Conservation (phyloP, 2,888 invertebrate genomes). For the Abrostola triplasia region DNA sequence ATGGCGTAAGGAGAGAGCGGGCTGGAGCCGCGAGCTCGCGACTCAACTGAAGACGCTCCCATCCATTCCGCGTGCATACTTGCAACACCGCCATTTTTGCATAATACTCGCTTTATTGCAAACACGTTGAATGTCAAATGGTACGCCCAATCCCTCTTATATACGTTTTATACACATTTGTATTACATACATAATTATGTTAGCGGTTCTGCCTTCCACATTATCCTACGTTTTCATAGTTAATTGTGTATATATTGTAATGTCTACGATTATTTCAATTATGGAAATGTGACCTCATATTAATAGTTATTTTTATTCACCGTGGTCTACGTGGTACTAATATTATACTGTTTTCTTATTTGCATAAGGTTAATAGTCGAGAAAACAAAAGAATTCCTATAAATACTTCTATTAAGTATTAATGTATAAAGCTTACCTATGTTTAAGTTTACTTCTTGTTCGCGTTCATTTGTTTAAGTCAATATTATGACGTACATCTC, state of each 20-base stretch:
- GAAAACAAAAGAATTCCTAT: slow-evolving; percentile 26
- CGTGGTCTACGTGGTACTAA: too few relatives aligned
- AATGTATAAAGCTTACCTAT: slow-evolving; percentile 1
- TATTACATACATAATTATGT: slow-evolving; percentile 35
- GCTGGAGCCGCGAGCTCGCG: slow-evolving; percentile 40
- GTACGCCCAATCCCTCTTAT: slow-evolving; percentile 70
- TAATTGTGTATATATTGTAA: too few relatives aligned
- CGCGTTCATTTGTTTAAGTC: slow-evolving; percentile 34
- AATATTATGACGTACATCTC: slow-evolving; percentile 36
- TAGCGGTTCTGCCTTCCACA: slow-evolving; percentile 36
- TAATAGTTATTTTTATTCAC: slow-evolving; percentile 26
- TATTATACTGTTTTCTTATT: slow-evolving; percentile 30
- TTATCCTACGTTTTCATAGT: slow-evolving; percentile 1
- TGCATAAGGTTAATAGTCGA: slow-evolving; percentile 28
- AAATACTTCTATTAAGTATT: slow-evolving; percentile 15
- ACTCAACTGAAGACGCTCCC: slow-evolving; percentile 70
- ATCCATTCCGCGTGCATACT: slow-evolving; percentile 61
- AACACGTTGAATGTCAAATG: slow-evolving; percentile 78
- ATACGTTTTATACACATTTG: slow-evolving; percentile 49
- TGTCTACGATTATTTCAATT: background rate
- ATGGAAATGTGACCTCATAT: slow-evolving; percentile 23
- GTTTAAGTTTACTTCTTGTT: slow-evolving; percentile 16
- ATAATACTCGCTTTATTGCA: slow-evolving; percentile 78
- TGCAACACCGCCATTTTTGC: slow-evolving; percentile 78
- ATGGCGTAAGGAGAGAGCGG: slow-evolving; percentile 62